Conservation (phyloP, 2,888 invertebrate genomes). For the Thymelicus lineola region DNA sequence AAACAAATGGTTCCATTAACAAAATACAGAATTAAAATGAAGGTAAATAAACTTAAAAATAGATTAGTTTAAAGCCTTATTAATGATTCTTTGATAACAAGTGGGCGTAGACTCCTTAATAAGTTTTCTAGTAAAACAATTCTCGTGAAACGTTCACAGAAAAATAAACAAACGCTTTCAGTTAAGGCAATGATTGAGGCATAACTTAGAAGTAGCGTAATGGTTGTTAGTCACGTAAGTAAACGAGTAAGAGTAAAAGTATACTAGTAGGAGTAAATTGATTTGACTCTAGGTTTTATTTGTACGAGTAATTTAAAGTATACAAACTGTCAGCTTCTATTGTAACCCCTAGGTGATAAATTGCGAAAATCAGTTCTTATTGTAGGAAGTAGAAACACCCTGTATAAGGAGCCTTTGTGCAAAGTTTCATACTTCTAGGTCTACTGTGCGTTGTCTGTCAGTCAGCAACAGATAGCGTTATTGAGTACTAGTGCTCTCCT, state of each 20-base stretch:
- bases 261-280: constrained; percentile 7
- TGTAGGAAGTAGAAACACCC: too few species aligned
- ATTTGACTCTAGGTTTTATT: too few species aligned
- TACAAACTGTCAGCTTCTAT: too few species aligned
- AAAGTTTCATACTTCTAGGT: too few species aligned
- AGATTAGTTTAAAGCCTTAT: constrained; percentile 7
- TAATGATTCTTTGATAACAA: constrained; percentile 21
- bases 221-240: constrained; percentile 25
- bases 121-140: constrained; percentile 13
- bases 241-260: background rate
- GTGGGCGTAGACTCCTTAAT: constrained; percentile 28
- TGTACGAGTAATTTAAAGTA: too few species aligned
- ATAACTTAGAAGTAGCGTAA: constrained; percentile 31
- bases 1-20: too few species aligned
- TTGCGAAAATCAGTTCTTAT: too few species aligned
- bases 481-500: too few species aligned
- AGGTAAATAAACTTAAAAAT: background rate
- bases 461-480: too few species aligned
- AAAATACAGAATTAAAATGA: background rate
- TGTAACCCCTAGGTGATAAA: too few species aligned
- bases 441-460: too few species aligned
- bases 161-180: constrained; percentile 20
- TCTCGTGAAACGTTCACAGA: constrained; percentile 14
- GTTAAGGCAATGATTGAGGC: constrained; percentile 32
- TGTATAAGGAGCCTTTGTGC: too few species aligned